A percentile compares a stretch with the other conserved stretches of the same genome.
Conservation (phyloP, 1,140 invertebrate genomes). For the Tetragnatha versicolor region DNA sequence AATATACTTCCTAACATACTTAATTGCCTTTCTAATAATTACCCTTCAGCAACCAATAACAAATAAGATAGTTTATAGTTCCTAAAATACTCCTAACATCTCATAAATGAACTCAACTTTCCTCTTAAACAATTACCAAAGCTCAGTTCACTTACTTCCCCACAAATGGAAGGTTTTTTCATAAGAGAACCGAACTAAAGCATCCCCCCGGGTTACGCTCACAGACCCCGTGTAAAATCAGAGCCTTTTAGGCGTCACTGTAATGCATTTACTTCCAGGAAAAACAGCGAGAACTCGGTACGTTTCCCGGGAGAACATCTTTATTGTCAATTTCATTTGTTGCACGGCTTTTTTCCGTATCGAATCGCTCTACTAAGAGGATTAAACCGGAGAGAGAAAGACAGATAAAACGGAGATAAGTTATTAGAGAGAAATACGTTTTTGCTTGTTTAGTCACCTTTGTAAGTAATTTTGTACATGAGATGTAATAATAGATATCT, state of each 20-base stretch:
- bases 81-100: too few species aligned
- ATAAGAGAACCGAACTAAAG: not conserved
- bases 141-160: not conserved
- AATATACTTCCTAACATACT: too few species aligned
- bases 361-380: slow-evolving; percentile 16
- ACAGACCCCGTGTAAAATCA: not conserved
- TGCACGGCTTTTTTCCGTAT: not conserved
- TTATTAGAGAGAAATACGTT: too few species aligned
- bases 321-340: slow-evolving; percentile 37
- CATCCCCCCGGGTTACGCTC: not conserved
- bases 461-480: too few species aligned
- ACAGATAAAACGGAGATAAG: too few species aligned
- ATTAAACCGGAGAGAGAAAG: slow-evolving; percentile 10
- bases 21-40: too few species aligned
- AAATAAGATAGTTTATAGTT: too few species aligned
- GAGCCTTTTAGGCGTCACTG: not conserved
- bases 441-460: too few species aligned
- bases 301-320: not conserved
- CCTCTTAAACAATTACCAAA: too few species aligned
- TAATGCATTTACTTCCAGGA: not conserved
- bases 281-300: not conserved
- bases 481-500: too few species aligned
- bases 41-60: too few species aligned
- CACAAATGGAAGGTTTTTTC: not conserved
- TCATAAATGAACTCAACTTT: too few species aligned